A percentile compares a stretch with the other conserved stretches of the same genome.
Conservation (phyloP, 2,888 invertebrate species). For the Tetragnatha montana region DNA sequence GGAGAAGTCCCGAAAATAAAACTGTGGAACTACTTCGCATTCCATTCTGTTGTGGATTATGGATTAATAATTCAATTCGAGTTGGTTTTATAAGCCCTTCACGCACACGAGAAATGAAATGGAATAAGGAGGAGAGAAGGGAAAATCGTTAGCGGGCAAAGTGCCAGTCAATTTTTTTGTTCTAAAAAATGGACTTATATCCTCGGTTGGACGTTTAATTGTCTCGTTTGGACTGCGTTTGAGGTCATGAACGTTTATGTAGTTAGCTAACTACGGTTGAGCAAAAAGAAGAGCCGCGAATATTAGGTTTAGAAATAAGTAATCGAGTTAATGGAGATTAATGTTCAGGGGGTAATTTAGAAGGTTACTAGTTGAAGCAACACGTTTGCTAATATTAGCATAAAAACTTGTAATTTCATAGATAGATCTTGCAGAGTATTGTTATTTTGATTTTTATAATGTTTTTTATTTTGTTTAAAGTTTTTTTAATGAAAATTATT, state of each 20-base stretch:
- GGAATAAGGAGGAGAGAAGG: conserved; percentile 20
- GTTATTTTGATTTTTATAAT: no score
- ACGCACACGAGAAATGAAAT: conserved; percentile 51
- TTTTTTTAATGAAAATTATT: no score
- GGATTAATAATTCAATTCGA: conserved; percentile 55
- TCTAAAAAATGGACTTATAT: conserved; percentile 15
- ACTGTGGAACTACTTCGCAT: conserved; percentile 22
- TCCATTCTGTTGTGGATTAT: conserved; percentile 23
- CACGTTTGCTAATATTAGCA: no score
- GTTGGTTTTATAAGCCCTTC: conserved; percentile 31
- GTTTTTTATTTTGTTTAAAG: no score
- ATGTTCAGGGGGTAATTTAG: no score
- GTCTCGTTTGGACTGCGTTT: not conserved
- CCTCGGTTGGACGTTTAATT: conserved; percentile 31
- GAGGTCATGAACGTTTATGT: not conserved
- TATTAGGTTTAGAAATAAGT: no score
- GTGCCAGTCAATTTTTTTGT: conserved; percentile 39
- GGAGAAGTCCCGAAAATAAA: conserved; percentile 27
- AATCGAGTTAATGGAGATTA: no score
- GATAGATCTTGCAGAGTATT: no score
- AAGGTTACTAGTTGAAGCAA: no score
- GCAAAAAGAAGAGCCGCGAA: no score
- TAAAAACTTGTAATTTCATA: no score
- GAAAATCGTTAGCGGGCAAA: conserved; percentile 62
- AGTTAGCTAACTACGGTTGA: not conserved